Evolutionary conservation across 2,113 vertebrate genomes (phyloP), one percentile per base, ranked within the genome.

Genomic region (Cichladusa arquata): DNA sequence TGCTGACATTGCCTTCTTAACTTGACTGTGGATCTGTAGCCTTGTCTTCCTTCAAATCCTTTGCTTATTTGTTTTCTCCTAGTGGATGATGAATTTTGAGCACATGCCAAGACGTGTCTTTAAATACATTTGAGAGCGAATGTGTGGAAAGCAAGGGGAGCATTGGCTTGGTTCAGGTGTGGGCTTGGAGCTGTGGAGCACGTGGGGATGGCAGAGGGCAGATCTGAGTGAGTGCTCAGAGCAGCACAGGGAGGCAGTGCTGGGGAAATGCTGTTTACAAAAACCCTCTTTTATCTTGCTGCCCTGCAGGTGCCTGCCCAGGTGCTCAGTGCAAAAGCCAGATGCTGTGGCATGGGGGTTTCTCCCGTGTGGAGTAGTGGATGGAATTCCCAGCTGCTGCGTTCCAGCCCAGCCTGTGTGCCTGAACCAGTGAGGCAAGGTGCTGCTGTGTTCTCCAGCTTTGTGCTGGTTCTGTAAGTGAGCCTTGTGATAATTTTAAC

Each of bases 291-390:
- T 19, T 10, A 0, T 51, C n/a, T 71, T 62, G 56, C 42, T 48
- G 66, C 19, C 56, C 61, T 54, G 34, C 57, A 31, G 66, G 7
- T 62, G 47, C 47, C 28, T 19, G 3, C 3, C 47, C 26, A 44
- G 53, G 77, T 13, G 18, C 33, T 81, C n/a, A 18, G 56, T 53
- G 73, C 36, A 61, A 13, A 61, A 85, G 12, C 19, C 54, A 19
- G 25, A 4, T 60, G 10, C 31, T 60, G 20, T 69, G 57, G 16
- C 40, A 5, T 0, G 0, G 17, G 57, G 10, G 1, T 10, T 62
- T 76, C 24, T 78, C 12, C 57, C 14, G 3, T 12, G 14, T 31
- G 60, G 44, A 42, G 48, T 40, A 31, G 11, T 14, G 53, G 26
- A 17, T 2, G 8, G 79, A 64, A 47, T 51, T 80, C 29, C 25